A percentile compares a stretch with the other conserved stretches of the same genome.
Conservation (phyloP, 2,113 vertebrate species). For the Neolamprologus cancellatus region DNA sequence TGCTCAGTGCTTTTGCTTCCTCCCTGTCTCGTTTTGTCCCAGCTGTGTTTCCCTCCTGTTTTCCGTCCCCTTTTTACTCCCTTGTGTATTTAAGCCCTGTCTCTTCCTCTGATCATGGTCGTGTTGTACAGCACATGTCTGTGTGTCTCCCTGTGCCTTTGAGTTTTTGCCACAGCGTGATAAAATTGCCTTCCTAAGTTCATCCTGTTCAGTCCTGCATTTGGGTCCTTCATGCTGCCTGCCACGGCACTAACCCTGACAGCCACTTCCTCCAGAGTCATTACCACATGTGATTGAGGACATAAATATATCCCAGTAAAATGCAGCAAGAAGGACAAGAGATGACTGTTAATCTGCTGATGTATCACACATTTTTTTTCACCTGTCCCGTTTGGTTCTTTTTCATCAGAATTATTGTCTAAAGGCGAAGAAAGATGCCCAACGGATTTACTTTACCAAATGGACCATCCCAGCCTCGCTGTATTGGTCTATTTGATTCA, state of each 20-base stretch:
- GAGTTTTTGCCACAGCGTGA: not conserved
- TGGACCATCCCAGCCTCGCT: too few species aligned
- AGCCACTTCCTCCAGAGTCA: not conserved
- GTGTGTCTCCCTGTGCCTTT: not conserved
- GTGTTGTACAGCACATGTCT: not conserved
- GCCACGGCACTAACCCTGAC: not conserved
- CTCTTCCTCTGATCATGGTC: not conserved
- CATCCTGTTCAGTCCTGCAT: not conserved
- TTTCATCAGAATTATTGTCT: too few species aligned
- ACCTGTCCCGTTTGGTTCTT: too few species aligned
- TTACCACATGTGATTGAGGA: not conserved
- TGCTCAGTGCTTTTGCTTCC: not conserved
- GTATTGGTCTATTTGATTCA: too few species aligned
- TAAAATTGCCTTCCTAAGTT: not conserved
- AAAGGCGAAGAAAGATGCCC: rapidly evolving
- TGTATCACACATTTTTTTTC: not conserved
- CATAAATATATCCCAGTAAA: not conserved
- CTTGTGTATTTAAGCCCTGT: not conserved
- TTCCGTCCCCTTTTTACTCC: too few species aligned
- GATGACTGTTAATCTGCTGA: not conserved
- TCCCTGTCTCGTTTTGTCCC: not conserved
- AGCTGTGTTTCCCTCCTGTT: not conserved
- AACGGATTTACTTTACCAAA: too few species aligned
- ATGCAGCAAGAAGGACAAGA: not conserved
- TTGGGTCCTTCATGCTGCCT: not conserved